phyloP scores from a whole-genome alignment of 2,113 vertebrate genomes.

The Larimichthys crocea region DNA sequence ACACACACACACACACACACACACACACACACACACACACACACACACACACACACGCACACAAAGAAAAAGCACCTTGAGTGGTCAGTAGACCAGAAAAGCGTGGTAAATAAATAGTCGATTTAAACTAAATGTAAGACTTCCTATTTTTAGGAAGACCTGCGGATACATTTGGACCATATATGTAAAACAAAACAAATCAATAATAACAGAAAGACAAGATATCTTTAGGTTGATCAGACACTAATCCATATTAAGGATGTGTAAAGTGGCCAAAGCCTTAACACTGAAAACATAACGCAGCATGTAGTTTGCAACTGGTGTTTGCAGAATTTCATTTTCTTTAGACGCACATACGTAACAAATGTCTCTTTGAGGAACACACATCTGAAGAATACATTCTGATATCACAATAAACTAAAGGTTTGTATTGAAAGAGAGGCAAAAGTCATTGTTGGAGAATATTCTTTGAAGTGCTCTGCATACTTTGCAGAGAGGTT shows the following conservation, averaged over 20 bases:
- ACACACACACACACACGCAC: too few relatives aligned
- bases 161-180: neutral
- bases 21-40: neutral
- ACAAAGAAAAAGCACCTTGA: too few relatives aligned
- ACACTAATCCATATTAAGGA: too few relatives aligned
- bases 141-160: neutral
- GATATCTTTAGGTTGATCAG: neutral
- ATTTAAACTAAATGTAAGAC: neutral
- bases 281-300: neutral
- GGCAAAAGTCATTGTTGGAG: neutral
- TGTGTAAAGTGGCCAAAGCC: neutral
- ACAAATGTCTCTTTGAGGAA: neutral
- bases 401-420: neutral
- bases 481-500: neutral
- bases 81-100: too few relatives aligned
- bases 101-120: too few relatives aligned
- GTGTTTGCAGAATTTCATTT: neutral
- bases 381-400: neutral
- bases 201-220: neutral
- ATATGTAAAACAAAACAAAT: neutral
- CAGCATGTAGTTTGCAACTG: neutral
- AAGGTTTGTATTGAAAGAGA: neutral
- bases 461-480: neutral
- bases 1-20: neutral
- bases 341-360: neutral